Base-by-base conservation (phyloP, 2,797 vertebrate genomes). In the Epinephelus coioides region DNA sequence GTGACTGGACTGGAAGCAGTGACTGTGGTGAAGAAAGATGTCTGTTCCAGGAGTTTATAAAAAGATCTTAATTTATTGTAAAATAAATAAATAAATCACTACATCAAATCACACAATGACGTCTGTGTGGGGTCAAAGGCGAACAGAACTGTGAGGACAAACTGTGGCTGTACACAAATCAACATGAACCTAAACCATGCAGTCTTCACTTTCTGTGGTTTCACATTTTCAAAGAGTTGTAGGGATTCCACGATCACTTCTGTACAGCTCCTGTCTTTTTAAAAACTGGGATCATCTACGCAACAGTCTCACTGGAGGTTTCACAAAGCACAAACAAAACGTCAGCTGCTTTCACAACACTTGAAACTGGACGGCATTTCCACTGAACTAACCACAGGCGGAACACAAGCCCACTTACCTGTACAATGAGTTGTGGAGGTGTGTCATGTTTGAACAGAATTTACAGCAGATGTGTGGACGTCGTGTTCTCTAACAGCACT, bases 51-150 rank as follows among this genome's bases (percentile, higher is more conserved):
- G 14, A 69, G 19, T 62, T 82, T 72, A 82, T 91, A 87, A 83
- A 95, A 95, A 95, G 94, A 92, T 76, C 30, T 81, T 77, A 68
- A 88, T 95, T 95, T 90, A 91, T 93, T 93, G 77, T 19, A 82
- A 94, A 93, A 85, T 90, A 90, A 92, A 85, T 80, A 44, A 43
- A 56, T 56, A 81, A 84, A 86, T 73, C 49, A 87, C 67, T 73
- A 86, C 77, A 83, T 78, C 56, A 77, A 86, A 79, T 73, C 65
- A 67, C 71, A 90, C 77, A 49, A 71, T 79, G 64, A 87, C 72
- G 70, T 71, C 61, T 69, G 81, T 56, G 77, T 62, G 75, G 68
- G 63, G 54, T 77, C 69, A 54, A 66, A 83, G 57, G 83, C 53
- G 30, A 83, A 81, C 27, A 78, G 64, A 78, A 19, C 18, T 3